A percentile compares a stretch with the other conserved stretches of the same genome.
Conservation (phyloP, 2,797 vertebrate species). For the Okamejei kenojei region DNA sequence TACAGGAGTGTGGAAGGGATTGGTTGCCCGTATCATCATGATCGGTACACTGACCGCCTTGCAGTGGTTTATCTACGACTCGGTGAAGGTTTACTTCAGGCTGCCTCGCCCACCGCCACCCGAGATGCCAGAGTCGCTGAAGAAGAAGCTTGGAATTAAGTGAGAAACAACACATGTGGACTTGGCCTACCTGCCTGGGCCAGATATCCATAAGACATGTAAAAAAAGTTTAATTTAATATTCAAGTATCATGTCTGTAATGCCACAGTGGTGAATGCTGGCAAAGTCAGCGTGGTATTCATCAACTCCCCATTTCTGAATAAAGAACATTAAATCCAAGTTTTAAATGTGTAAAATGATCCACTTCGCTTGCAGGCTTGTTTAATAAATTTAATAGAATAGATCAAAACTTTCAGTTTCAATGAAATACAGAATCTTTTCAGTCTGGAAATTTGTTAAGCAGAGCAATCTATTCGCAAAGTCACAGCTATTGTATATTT, state of each 20-base stretch:
- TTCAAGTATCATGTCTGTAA: slow-evolving; percentile 48
- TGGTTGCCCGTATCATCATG: slow-evolving; percentile 92
- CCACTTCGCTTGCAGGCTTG: background rate
- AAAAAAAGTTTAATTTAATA: slow-evolving; percentile 64
- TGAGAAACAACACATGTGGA: slow-evolving; percentile 55
- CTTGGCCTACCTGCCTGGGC: slow-evolving; percentile 55
- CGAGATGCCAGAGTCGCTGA: slow-evolving; percentile 90
- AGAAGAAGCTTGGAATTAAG: slow-evolving; percentile 82
- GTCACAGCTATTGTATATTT: background rate
- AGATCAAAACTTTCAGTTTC: background rate
- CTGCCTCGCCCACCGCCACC: slow-evolving; percentile 87
- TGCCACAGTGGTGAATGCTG: slow-evolving; percentile 41
- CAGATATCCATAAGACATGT: slow-evolving; percentile 49
- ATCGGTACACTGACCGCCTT: slow-evolving; percentile 89
- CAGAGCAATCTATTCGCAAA: background rate
- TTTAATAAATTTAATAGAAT: background rate
- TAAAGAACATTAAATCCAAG: slow-evolving; percentile 13
- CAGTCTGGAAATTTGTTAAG: background rate
- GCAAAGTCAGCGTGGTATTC: slow-evolving; percentile 44
- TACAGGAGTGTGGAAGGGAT: slow-evolving; percentile 88
- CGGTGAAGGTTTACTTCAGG: slow-evolving; percentile 90
- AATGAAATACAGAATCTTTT: background rate
- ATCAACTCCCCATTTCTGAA: background rate
- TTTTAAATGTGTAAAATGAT: background rate
- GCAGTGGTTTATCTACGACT: slow-evolving; percentile 96